These are phyloP conservation scores for Araneus ventricosus DNA, from an alignment of 1,140 invertebrate species.

Conservation along the genomic window DNA sequence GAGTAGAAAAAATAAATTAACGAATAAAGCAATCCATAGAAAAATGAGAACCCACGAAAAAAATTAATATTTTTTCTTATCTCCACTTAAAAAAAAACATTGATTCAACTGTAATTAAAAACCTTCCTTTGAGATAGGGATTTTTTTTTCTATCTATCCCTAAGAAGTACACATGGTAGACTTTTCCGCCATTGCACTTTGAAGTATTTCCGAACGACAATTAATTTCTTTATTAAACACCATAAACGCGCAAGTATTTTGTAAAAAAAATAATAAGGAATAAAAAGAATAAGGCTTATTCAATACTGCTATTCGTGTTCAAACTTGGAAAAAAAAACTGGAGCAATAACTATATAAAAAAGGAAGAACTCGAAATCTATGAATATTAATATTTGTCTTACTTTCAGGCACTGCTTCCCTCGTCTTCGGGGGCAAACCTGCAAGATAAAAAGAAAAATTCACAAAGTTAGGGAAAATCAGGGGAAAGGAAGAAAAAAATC, in stretches of 20 bases:
- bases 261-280: background rate
- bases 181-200: background rate
- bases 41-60: background rate
- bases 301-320: background rate
- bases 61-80: background rate
- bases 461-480: constrained; percentile 53
- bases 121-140: background rate
- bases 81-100: constrained; percentile 28
- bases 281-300: background rate
- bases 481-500: constrained; percentile 39
- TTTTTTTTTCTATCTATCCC: background rate
- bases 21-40: background rate
- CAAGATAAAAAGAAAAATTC: constrained; percentile 45
- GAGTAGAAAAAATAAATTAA: background rate
- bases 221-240: constrained; percentile 73
- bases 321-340: background rate
- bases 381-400: constrained; percentile 74
- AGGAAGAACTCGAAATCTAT: constrained; percentile 29
- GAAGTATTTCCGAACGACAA: constrained; percentile 27
- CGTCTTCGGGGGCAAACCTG: constrained; percentile 61
- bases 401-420: constrained; percentile 52
- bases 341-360: constrained; percentile 23
- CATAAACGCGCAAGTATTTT: constrained; percentile 12
- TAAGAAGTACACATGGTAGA: background rate
- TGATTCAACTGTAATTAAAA: constrained; percentile 49